These are phyloP conservation scores for Mactra quadrangularis DNA, from an alignment of 1,140 invertebrate genomes.

Conservation along the genomic window DNA sequence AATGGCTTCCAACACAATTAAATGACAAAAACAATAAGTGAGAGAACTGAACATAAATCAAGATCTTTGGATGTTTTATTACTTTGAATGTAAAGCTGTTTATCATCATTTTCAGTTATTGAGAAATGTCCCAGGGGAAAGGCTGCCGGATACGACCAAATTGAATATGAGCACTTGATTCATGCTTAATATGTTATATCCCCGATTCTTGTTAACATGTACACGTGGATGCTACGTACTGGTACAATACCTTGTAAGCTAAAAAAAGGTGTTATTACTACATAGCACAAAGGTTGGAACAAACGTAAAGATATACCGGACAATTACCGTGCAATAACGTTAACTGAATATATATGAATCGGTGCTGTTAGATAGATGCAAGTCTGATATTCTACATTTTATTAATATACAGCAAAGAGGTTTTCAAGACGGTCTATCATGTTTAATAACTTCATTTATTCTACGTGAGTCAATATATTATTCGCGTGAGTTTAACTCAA, in stretches of 20 bases:
- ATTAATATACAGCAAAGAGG: conserved; percentile 17
- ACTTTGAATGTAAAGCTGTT: no score
- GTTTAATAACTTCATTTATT: conserved; percentile 23
- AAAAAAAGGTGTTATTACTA: conserved; percentile 12
- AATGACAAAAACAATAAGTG: no score
- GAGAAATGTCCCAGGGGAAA: no score
- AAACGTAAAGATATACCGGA: conserved; percentile 11
- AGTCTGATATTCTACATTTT: not conserved
- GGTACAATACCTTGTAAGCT: not conserved
- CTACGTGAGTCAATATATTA: conserved; percentile 11
- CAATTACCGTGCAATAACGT: conserved; percentile 28
- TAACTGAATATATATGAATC: conserved; percentile 24
- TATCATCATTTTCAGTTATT: no score
- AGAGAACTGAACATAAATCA: no score
- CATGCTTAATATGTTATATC: no score
- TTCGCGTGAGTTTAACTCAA: not conserved
- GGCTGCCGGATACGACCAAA: no score
- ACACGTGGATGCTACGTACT: not conserved
- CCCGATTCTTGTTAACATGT: not conserved
- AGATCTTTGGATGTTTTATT: no score
- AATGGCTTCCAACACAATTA: no score
- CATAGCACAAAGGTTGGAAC: conserved; percentile 24
- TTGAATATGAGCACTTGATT: no score
- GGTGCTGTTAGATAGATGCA: conserved; percentile 5
- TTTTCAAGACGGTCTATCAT: conserved; percentile 23